phyloP scores from a whole-genome alignment of 2,888 invertebrate species.

The Tetropium fuscum region DNA sequence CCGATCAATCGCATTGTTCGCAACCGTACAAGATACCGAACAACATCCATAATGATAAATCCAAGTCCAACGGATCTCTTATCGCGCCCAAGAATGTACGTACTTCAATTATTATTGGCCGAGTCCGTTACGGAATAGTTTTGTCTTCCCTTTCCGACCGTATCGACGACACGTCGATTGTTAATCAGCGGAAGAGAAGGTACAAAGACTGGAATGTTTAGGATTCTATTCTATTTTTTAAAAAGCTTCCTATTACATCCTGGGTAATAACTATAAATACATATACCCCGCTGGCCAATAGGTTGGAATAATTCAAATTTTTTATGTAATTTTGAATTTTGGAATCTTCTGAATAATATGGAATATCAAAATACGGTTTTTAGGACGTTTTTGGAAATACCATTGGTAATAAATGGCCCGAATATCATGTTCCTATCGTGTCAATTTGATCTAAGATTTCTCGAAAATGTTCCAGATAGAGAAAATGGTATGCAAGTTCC shows the following conservation, averaged over 20 bases:
- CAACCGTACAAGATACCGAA: slow-evolving; percentile 7
- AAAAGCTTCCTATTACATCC: not conserved
- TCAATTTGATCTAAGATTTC: too few species aligned
- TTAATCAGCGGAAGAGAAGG: not conserved
- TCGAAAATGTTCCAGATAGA: too few species aligned
- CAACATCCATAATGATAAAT: slow-evolving; percentile 6
- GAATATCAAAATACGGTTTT: too few species aligned
- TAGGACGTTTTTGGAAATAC: too few species aligned
- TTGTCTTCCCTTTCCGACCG: not conserved
- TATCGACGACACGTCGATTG: slow-evolving; percentile 1
- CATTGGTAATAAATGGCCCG: too few species aligned
- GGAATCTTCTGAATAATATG: too few species aligned
- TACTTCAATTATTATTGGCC: slow-evolving; percentile 2
- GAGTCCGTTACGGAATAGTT: not conserved
- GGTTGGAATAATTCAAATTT: too few species aligned
- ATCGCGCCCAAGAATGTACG: not conserved
- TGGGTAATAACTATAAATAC: too few species aligned
- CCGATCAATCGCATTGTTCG: not conserved
- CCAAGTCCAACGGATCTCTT: slow-evolving; percentile 5
- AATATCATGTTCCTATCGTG: too few species aligned
- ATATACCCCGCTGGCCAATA: too few species aligned
- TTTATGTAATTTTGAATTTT: too few species aligned
- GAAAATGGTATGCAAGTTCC: too few species aligned
- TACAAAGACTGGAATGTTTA: not conserved
- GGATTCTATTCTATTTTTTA: slow-evolving; percentile 1